Percentiles rank a stretch among this genome's conserved stretches.
Evolutionary conservation across 2,888 invertebrate genomes (phyloP).

Genomic region (Lasioglossum calceatum): DNA sequence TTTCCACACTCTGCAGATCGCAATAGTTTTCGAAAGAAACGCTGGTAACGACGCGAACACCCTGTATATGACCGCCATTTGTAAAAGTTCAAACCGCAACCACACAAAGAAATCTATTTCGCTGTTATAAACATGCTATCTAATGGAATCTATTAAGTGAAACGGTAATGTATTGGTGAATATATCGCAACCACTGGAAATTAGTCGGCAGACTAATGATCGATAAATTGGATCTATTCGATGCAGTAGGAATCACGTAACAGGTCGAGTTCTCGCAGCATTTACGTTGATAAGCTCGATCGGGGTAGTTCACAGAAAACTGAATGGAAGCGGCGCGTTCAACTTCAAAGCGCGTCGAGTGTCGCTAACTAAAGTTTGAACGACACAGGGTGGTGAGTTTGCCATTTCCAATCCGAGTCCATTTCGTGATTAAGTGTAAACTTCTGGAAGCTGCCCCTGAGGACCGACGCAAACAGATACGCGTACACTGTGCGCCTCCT

Average conservation of each 20-base stretch:
- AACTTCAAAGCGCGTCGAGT: conserved; percentile 81
- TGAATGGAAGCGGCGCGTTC: conserved; percentile 71
- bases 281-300: conserved; percentile 80
- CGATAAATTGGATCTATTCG: conserved; percentile 19
- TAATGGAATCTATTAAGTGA: background rate
- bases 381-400: conserved; percentile 69
- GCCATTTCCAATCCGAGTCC: conserved; percentile 82
- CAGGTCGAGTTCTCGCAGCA: conserved; percentile 41
- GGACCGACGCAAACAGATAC: conserved; percentile 65
- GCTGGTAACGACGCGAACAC: too few species aligned
- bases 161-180: background rate
- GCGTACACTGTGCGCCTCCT: conserved; percentile 33
- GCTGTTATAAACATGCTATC: background rate
- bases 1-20: too few species aligned
- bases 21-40: too few species aligned
- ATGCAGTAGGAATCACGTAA: conserved; percentile 29
- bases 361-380: conserved; percentile 82
- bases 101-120: background rate
- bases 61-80: background rate
- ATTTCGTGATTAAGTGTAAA: conserved; percentile 84
- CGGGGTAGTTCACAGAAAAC: conserved; percentile 64
- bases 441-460: conserved; percentile 75
- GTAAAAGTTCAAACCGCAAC: background rate
- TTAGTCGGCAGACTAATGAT: background rate
- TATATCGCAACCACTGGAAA: background rate